phyloP scores from a whole-genome alignment of 2,888 invertebrate species.

The Falcaria lacertinaria region DNA sequence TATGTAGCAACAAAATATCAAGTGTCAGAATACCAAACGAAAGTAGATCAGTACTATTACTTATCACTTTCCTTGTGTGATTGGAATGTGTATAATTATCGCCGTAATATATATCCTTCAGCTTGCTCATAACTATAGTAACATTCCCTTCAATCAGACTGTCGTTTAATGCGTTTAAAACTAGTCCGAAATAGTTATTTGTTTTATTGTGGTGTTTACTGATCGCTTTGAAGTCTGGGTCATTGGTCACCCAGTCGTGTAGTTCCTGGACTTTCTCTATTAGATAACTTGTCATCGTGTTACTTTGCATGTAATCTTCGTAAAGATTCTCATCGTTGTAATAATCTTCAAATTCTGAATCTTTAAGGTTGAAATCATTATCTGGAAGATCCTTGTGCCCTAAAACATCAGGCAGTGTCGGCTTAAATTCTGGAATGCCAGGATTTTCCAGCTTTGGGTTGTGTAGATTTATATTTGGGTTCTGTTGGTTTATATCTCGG shows the following conservation, averaged over 20 bases:
- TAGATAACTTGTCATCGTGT: constrained; percentile 67
- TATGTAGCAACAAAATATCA: constrained; percentile 78
- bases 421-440: constrained; percentile 56
- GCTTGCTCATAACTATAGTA: constrained; percentile 66
- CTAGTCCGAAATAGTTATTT: constrained; percentile 44
- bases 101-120: constrained; percentile 74
- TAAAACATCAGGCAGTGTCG: constrained; percentile 49
- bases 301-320: constrained; percentile 70
- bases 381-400: constrained; percentile 37
- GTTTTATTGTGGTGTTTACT: constrained; percentile 30
- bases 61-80: constrained; percentile 50
- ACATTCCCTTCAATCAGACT: constrained; percentile 72
- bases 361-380: constrained; percentile 40
- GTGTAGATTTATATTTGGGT: constrained; percentile 6
- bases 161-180: constrained; percentile 73
- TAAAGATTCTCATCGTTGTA: constrained; percentile 67
- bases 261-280: constrained; percentile 75
- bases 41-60: constrained; percentile 68
- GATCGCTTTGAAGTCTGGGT: constrained; percentile 49
- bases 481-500: constrained; percentile 6
- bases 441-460: constrained; percentile 4
- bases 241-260: constrained; percentile 70
- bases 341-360: constrained; percentile 55
- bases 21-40: constrained; percentile 79
- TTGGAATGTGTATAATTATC: constrained; percentile 50